A percentile compares a stretch with the other conserved stretches of the same genome.
Evolutionary conservation across 2,113 vertebrate species (phyloP).

Genomic region (Tautogolabrus adspersus): DNA sequence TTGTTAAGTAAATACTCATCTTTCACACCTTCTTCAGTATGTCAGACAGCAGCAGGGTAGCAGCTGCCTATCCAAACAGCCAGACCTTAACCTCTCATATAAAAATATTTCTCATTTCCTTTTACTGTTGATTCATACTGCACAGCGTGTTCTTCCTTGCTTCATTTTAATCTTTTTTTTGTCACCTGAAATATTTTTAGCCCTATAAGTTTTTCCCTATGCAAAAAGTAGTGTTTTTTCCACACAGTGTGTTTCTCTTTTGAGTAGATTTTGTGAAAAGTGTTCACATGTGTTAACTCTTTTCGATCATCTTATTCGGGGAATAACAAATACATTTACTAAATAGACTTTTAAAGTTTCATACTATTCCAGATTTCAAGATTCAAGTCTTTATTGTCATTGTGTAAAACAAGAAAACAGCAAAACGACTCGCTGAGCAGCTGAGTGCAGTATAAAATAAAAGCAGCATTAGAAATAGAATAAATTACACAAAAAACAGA

Average conservation of each 20-base stretch:
- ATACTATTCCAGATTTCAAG: too few species aligned
- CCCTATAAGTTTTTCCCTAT: not conserved
- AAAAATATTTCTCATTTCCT: conserved; percentile 48
- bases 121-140: conserved; percentile 44
- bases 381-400: too few species aligned
- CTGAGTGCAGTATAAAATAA: too few species aligned
- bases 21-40: conserved; percentile 68
- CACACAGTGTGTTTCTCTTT: not conserved
- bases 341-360: too few species aligned
- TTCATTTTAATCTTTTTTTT: conserved; percentile 36
- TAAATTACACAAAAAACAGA: too few species aligned
- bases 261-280: not conserved
- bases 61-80: conserved; percentile 65
- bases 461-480: too few species aligned
- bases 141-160: conserved; percentile 29
- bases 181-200: conserved; percentile 9
- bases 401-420: too few species aligned
- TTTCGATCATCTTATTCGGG: too few species aligned
- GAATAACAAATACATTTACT: too few species aligned
- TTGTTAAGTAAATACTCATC: conserved; percentile 77
- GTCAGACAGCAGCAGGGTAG: conserved; percentile 56
- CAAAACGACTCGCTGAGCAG: too few species aligned
- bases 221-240: conserved; percentile 24
- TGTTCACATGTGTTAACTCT: too few species aligned
- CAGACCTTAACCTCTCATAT: conserved; percentile 24